Conservation (phyloP, 2,888 invertebrate species). For the Silvanus unidentatus region DNA sequence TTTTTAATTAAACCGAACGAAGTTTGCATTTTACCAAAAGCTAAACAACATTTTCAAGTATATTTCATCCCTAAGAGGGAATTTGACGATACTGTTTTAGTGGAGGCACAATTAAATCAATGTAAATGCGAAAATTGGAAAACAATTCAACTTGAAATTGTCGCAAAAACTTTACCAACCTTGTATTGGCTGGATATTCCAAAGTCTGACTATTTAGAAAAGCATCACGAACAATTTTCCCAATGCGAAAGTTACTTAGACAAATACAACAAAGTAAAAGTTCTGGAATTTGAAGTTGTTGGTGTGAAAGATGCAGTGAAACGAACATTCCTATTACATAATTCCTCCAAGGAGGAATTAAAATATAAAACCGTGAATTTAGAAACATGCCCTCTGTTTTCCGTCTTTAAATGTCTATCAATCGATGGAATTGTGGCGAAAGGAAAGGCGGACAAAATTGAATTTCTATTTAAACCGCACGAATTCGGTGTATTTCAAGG, state of each 20-base stretch:
- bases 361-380: background rate
- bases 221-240: conserved; percentile 44
- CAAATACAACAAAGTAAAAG: conserved; percentile 35
- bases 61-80: conserved; percentile 49
- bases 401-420: conserved; percentile 53
- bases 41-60: conserved; percentile 46
- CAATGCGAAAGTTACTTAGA: conserved; percentile 22
- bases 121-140: background rate
- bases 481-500: conserved; percentile 59
- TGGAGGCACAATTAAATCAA: background rate
- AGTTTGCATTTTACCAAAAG: conserved; percentile 46
- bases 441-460: conserved; percentile 55
- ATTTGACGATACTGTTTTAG: too few relatives aligned
- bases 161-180: conserved; percentile 59
- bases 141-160: conserved; percentile 38
- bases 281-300: conserved; percentile 61
- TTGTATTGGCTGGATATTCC: conserved; percentile 66
- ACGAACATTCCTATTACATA: background rate
- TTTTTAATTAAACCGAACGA: conserved; percentile 50
- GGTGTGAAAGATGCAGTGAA: conserved; percentile 48
- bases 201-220: conserved; percentile 54
- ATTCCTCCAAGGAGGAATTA: conserved; percentile 22
- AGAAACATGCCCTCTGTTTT: conserved; percentile 24
- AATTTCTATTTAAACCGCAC: conserved; percentile 60
- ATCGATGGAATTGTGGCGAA: conserved; percentile 55